phyloP scores from a whole-genome alignment of 1,140 invertebrate species.

The Zelostemma sp. region DNA sequence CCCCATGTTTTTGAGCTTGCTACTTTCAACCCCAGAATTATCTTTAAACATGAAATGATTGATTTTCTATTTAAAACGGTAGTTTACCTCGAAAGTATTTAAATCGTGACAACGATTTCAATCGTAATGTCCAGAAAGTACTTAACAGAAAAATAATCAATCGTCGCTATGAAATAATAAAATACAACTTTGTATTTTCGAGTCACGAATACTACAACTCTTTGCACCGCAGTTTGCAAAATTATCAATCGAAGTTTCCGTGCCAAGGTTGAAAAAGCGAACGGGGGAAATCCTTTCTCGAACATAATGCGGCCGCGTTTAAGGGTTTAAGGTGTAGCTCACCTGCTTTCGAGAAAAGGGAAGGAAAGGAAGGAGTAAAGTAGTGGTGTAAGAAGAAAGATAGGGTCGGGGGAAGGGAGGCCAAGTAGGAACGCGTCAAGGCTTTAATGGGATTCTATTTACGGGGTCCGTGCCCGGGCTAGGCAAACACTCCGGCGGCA shows the following conservation, averaged over 20 bases:
- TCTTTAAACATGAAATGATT: too few species aligned
- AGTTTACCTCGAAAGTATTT: too few species aligned
- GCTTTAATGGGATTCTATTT: slow-evolving; percentile 69
- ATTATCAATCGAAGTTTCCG: too few species aligned
- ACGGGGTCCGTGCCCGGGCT: slow-evolving; percentile 63
- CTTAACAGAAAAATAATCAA: too few species aligned
- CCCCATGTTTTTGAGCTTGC: not conserved
- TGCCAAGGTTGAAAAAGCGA: too few species aligned
- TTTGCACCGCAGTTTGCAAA: too few species aligned
- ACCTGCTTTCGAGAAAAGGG: not conserved
- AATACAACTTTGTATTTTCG: too few species aligned
- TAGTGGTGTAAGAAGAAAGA: slow-evolving; percentile 18
- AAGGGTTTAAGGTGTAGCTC: not conserved
- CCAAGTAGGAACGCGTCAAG: slow-evolving; percentile 55
- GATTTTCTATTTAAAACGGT: too few species aligned
- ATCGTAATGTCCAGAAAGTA: too few species aligned
- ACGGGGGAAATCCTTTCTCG: not conserved
- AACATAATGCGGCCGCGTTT: not conserved
- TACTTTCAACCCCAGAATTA: not conserved
- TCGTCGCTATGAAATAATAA: too few species aligned
- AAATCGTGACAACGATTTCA: too few species aligned
- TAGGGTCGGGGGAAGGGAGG: slow-evolving; percentile 12
- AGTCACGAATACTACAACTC: too few species aligned
- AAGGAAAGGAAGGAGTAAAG: not conserved
- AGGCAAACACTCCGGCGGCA: slow-evolving; percentile 58